A percentile compares a stretch with the other conserved stretches of the same genome.
Conservation (phyloP, 2,888 invertebrate genomes). For the Melikaiella ostensackeni region DNA sequence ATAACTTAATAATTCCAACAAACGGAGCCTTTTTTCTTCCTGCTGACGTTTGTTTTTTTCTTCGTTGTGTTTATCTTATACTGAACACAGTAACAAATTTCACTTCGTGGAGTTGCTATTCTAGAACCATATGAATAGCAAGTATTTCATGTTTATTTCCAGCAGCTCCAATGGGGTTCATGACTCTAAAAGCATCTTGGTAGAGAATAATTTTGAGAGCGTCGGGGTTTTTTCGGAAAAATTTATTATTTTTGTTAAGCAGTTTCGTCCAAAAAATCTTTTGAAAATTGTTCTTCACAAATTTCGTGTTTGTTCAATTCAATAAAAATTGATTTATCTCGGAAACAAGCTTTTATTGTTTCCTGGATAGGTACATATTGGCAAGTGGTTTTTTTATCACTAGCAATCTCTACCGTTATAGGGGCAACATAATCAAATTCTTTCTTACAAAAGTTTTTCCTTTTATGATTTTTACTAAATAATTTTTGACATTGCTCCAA, state of each 20-base stretch:
- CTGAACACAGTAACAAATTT: constrained; percentile 41
- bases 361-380: not conserved
- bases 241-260: not conserved
- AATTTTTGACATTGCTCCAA: not conserved
- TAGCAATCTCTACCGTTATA: not conserved
- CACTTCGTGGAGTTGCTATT: constrained; percentile 15
- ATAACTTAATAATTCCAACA: not conserved
- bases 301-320: not conserved
- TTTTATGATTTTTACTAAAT: not conserved
- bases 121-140: too few species aligned
- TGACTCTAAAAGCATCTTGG: too few species aligned
- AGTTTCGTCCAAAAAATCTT: not conserved
- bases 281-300: not conserved
- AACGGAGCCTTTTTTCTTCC: too few species aligned
- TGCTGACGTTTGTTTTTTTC: constrained; percentile 17
- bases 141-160: too few species aligned
- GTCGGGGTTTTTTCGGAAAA: not conserved
- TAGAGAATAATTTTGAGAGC: not conserved
- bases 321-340: not conserved
- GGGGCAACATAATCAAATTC: not conserved
- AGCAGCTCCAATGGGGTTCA: too few species aligned
- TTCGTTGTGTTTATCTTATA: constrained; percentile 36
- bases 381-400: not conserved
- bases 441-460: not conserved
- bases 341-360: not conserved